Base-by-base conservation (phyloP, 2,888 invertebrate genomes). In the Eupeodes luniger region DNA sequence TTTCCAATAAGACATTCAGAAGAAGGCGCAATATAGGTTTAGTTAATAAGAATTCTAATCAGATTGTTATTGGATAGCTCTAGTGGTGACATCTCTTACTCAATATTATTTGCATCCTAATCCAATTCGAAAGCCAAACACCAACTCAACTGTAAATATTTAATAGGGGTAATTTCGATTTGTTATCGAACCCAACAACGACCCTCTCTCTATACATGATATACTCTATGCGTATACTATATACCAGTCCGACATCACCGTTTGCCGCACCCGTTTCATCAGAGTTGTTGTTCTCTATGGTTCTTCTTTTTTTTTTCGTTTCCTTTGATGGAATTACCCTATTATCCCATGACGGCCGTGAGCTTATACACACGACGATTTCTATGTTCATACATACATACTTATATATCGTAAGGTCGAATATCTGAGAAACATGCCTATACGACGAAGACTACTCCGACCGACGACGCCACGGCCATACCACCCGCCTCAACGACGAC, bases 111-210 rank as follows among this genome's bases (percentile, higher is more conserved):
- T 82, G 76, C 82, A 82, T 85, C 89, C 89, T 85, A 85, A 85
- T 82, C 89, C 89, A 90, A 90, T 88, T 80, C 59, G 81, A 86
- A 86, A 89, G 85, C 88, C 89, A 89, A 90, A 88, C 89, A 88
- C 88, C 88, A 88, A 88, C 88, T 88, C 90, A 90, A 89, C 90
- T 89, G 89, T 90, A 90, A 90, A 90, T 90, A 90, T 90, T 90
- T 90, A 90, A 90, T 90, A 82, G 90, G 88, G 90, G 89, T 89
- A 90, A 90, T 90, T 89, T 89, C 89, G 88, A 89, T 90, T 85
- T 89, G 82, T 85, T 86, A 86, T 85, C 86, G 83, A 83, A 83
- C 86, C 88, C 72, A 74, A 77, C 72, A 74, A 77, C 89, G 79
- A 81, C 80, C 85, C 85, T 80, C 49, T 76, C 27, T 11, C 53